These are phyloP conservation scores for Ophthalmolycus amberensis DNA, from an alignment of 2,113 vertebrate species.

Conservation along the genomic window DNA sequence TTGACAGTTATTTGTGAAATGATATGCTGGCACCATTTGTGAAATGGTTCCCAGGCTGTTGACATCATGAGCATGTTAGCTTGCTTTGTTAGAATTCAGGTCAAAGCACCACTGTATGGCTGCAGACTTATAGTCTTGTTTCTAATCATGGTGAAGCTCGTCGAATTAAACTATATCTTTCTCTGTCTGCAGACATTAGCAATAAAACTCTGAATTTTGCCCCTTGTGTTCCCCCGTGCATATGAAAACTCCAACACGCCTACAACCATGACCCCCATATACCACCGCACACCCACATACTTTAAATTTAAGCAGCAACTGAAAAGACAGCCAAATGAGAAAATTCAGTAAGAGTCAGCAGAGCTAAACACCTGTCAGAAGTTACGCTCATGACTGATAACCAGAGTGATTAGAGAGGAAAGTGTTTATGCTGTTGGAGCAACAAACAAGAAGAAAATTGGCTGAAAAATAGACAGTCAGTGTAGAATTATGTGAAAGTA, in stretches of 20 bases:
- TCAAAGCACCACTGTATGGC: not conserved
- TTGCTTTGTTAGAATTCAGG: no score
- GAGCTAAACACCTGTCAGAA: constrained; percentile 26
- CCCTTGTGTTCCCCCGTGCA: constrained; percentile 17
- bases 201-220: constrained; percentile 35
- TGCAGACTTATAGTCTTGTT: not conserved
- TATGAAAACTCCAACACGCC: constrained; percentile 24
- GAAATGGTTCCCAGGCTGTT: not conserved
- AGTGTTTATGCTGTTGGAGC: not conserved
- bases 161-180: not conserved
- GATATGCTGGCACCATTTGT: not conserved
- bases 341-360: constrained; percentile 35
- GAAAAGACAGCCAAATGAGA: constrained; percentile 33
- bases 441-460: constrained; percentile 3
- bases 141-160: not conserved
- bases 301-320: not conserved
- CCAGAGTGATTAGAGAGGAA: constrained; percentile 4
- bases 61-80: not conserved
- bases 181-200: constrained; percentile 16
- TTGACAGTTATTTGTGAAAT: not conserved
- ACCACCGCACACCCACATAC: constrained; percentile 34
- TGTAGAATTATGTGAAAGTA: not conserved
- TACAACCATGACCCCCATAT: constrained; percentile 26
- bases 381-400: constrained; percentile 19
- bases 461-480: not conserved